Evolutionary conservation across 1,140 invertebrate genomes (phyloP), one percentile per base, ranked within the genome.

Genomic region (Dysdera silvatica): DNA sequence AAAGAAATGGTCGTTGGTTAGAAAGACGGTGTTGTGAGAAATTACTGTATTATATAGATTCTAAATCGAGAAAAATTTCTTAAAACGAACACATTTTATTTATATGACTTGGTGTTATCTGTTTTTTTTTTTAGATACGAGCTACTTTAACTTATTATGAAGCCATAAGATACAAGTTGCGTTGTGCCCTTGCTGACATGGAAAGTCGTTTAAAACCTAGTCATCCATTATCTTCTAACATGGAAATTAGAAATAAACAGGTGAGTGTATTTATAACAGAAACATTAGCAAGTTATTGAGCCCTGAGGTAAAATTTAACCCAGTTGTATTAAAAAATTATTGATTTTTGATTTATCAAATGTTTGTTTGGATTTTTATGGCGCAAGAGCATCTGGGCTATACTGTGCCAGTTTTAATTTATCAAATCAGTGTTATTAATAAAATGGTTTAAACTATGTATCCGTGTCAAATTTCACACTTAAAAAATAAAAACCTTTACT

Each of bases 81-180:
- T 57, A 54, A 40, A 0, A 6, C 0, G 1, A 16, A 23, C 31
- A 45, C 20, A 32, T 10, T 52, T 35, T 45, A 37, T 40, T 14
- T 52, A 56, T 31, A n/a, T 40, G 3, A 14, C 28, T 61, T 31
- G 47, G 23, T 61, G 48, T 51, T 24, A 26, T 68, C 35, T 49
- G 12, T 43, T 43, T 45, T 52, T 45, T 51, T 67, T 75, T 79
- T 0, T 74, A 95, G 91, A 91, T 93, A 81, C 84, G 87, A 70
- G 89, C 89, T 3, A 94, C 92, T 87, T 76, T 95, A 51, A 86
- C 90, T 7, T 96, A 93, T 72, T 77, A 95, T 61, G 92, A 96
- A 78, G 92, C 91, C 0, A 84, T 90, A 6, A 83, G 87, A 66
- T 88, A 87, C 70, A 95, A 96, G 77, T 82, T 95, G 23, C 85